These are phyloP conservation scores for Mastigias papua DNA, from an alignment of 30 jellyfish, hydroid and myxozoan species.

Conservation along the genomic window DNA sequence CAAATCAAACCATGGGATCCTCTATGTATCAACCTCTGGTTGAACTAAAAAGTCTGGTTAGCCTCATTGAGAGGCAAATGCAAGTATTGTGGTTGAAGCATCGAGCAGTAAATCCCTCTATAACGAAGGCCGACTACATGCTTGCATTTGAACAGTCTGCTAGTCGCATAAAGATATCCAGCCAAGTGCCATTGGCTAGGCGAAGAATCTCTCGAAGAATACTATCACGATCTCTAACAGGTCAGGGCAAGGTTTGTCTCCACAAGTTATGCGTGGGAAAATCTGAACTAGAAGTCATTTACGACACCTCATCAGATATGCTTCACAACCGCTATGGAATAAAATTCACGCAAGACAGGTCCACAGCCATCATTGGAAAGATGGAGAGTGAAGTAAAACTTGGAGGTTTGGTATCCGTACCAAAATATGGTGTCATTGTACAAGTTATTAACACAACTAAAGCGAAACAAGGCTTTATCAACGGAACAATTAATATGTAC, in stretches of 20 bases:
- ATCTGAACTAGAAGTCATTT: background rate
- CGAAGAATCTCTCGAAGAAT: background rate
- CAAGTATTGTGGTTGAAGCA: background rate
- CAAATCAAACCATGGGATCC: background rate
- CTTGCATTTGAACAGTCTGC: background rate
- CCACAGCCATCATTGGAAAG: constrained; percentile 15
- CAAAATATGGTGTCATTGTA: constrained; percentile 8
- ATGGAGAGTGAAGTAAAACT: constrained; percentile 4
- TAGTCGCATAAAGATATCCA: background rate
- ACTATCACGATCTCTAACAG: background rate
- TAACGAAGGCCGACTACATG: background rate
- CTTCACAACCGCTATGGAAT: background rate
- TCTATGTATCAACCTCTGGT: background rate
- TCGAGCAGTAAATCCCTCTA: background rate
- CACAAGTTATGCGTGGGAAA: constrained; percentile 25
- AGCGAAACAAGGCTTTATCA: constrained; percentile 18
- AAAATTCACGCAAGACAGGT: background rate
- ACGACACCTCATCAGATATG: background rate
- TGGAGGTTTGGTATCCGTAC: constrained; percentile 23
- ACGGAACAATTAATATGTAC: constrained; percentile 39
- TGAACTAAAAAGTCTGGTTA: background rate
- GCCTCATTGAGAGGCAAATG: background rate
- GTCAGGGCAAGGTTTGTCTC: constrained; percentile 51
- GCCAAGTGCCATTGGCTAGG: constrained; percentile 4
- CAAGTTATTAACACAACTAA: background rate